Conservation (phyloP, 2,888 invertebrate species). For the Epicampocera succincta region DNA sequence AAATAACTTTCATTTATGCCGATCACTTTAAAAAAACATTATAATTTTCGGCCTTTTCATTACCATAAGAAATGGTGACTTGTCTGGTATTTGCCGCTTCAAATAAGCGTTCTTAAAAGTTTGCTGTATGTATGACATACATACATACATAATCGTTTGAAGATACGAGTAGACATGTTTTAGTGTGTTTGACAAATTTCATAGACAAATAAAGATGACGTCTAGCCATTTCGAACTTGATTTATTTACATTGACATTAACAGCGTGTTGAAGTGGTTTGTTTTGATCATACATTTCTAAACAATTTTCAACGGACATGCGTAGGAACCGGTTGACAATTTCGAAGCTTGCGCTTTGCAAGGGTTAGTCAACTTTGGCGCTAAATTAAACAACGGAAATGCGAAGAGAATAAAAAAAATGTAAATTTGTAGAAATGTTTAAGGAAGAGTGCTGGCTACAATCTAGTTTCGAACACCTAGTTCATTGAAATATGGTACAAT, state of each 20-base stretch:
- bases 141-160: neutral
- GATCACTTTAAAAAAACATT: too few species aligned
- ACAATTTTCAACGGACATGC: constrained; percentile 53
- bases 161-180: too few species aligned
- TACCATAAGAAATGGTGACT: too few species aligned
- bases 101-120: too few species aligned
- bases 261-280: constrained; percentile 23
- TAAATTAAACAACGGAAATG: constrained; percentile 62
- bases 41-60: too few species aligned
- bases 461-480: constrained; percentile 70
- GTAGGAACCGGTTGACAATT: constrained; percentile 12
- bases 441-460: constrained; percentile 52
- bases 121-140: neutral
- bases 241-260: constrained; percentile 59
- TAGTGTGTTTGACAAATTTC: too few species aligned
- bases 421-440: constrained; percentile 40
- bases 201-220: neutral
- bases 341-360: constrained; percentile 48
- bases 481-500: constrained; percentile 77
- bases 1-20: too few species aligned
- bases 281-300: constrained; percentile 57
- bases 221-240: constrained; percentile 40
- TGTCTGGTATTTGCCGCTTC: too few species aligned
- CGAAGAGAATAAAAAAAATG: constrained; percentile 19
- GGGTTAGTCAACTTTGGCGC: constrained; percentile 65